Evolutionary conservation across 2,797 vertebrate genomes (phyloP), one percentile per base, ranked within the genome.

Genomic region (Rhinichthys osculus): DNA sequence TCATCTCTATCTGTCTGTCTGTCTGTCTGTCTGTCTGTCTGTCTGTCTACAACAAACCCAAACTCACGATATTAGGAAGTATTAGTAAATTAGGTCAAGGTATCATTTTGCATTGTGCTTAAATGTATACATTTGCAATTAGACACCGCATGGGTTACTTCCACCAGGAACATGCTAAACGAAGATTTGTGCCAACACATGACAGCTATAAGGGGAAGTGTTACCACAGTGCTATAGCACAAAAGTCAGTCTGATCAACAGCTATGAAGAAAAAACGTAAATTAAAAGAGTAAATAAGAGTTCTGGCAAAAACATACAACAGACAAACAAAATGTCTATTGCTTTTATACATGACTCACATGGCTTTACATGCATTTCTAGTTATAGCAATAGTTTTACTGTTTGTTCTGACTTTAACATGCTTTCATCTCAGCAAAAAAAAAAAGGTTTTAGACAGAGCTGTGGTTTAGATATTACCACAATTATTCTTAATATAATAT

Each of bases 201-300:
- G 38, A 54, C n/a, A 42, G 23, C 57, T 35, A 64, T 38, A 84
- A 87, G 42, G 82, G 86, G 86, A 87, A 87, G 83, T 85, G 33
- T 35, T 70, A 69, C 62, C 73, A 21, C 30, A 67, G 33, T 54
- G 59, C 59, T 52, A 35, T 27, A 70, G 67, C 42, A 35, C 30
- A 73, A 47, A 59, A 38, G 30, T 21, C 33, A 40, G 13, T 30
- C 54, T 40, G 7, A 72, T 42, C 35, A 71, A 54, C 47, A 54
- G 27, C 33, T 66, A 30, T 69, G 17, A 50, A 72, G 7, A 80
- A 38, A 50, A 10, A 35, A 10, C 19, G n/a, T 7, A 3, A 66
- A 66, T 33, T 17, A 33, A 30, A 10, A 10, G 11, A 7, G 17
- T 11, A 40, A 77, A 77, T 38, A 77, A n/a, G 74, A 57, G 74